Percentiles rank a stretch among this genome's conserved stretches.
Evolutionary conservation across 2,113 vertebrate species (phyloP).

Genomic region (Pluvialis apricaria): DNA sequence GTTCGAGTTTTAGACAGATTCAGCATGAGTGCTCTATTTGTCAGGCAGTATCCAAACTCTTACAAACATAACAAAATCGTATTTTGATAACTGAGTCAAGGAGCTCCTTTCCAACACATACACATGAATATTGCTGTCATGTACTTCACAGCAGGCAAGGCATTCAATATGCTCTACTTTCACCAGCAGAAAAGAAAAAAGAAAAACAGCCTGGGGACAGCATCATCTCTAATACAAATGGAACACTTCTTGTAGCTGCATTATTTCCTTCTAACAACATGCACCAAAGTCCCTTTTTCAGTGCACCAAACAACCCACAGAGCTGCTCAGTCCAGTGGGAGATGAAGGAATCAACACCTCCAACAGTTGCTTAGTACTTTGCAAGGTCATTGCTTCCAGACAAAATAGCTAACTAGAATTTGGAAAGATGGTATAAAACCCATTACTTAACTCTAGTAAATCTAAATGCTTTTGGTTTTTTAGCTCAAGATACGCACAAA

Average conservation of each 20-base stretch:
- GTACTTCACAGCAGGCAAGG: neutral
- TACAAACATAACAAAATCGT: neutral
- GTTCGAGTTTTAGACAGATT: neutral
- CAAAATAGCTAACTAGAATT: neutral
- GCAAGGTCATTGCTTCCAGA: neutral
- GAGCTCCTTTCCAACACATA: slow-evolving; percentile 21
- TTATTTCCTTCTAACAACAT: neutral
- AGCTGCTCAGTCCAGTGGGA: neutral
- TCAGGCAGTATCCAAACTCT: neutral
- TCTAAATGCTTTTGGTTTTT: neutral
- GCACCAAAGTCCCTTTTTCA: neutral
- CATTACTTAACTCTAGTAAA: neutral
- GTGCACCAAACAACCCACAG: neutral
- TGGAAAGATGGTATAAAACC: neutral
- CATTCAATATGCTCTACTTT: neutral
- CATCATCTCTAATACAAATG: neutral
- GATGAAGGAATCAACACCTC: neutral
- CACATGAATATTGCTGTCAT: neutral
- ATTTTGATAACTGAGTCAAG: slow-evolving; percentile 26
- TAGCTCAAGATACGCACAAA: neutral
- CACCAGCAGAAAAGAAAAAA: neutral
- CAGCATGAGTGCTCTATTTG: neutral
- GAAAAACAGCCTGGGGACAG: neutral
- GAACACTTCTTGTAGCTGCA: neutral
- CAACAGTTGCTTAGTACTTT: neutral